A percentile compares a stretch with the other conserved stretches of the same genome.
phyloP scores from a whole-genome alignment of 2,113 vertebrate species.

The Pituophis catenifer region DNA sequence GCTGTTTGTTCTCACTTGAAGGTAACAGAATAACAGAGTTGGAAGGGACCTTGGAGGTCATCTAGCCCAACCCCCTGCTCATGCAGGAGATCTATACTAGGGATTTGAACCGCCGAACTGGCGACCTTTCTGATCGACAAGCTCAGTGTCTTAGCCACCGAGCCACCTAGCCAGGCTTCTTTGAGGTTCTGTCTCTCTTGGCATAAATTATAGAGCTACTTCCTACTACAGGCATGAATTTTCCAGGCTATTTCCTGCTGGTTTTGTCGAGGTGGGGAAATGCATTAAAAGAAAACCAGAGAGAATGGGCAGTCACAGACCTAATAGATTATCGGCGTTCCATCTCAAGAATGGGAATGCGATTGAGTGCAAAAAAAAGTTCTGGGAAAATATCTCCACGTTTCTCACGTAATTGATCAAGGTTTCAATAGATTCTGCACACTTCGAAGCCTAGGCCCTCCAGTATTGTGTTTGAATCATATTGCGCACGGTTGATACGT shows the following conservation, averaged over 20 bases:
- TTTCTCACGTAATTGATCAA: background rate
- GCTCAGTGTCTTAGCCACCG: too few relatives aligned
- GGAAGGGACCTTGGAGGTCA: too few relatives aligned
- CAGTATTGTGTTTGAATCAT: background rate
- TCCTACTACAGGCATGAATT: background rate
- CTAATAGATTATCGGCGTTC: background rate
- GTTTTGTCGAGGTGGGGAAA: background rate
- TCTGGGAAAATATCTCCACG: background rate
- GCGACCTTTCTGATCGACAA: too few relatives aligned
- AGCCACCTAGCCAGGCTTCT: background rate
- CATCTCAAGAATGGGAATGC: background rate
- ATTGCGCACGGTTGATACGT: background rate
- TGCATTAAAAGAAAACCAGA: constrained; percentile 6
- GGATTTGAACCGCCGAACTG: too few relatives aligned
- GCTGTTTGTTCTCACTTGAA: background rate
- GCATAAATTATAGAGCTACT: background rate
- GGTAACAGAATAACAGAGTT: too few relatives aligned
- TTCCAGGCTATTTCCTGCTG: background rate
- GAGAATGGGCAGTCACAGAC: fast-evolving
- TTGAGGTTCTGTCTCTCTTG: background rate
- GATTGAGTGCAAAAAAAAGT: background rate
- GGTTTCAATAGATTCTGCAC: background rate
- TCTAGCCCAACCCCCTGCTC: too few relatives aligned
- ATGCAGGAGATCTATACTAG: too few relatives aligned
- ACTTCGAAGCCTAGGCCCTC: too few relatives aligned